These are phyloP conservation scores for Lasiurus borealis DNA, from an alignment of 2,113 vertebrate genomes.

Conservation along the genomic window DNA sequence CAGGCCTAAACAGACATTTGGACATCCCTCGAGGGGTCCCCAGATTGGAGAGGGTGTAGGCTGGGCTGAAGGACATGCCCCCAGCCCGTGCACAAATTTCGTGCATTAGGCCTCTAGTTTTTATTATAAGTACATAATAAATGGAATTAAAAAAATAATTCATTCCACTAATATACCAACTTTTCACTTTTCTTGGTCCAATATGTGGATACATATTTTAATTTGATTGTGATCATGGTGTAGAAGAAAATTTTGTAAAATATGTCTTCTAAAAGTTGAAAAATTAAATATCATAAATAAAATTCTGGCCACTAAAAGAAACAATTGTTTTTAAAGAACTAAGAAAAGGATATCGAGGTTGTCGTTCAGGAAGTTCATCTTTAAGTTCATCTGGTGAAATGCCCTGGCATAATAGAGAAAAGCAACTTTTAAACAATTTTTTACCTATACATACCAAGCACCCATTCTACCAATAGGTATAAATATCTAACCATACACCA, in stretches of 20 bases:
- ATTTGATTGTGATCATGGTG: not conserved
- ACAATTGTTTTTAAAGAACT: constrained; percentile 44
- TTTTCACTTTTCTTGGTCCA: constrained; percentile 9
- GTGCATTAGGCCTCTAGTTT: not conserved
- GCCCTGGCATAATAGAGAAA: constrained; percentile 79
- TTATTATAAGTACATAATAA: constrained; percentile 6
- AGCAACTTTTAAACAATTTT: constrained; percentile 69
- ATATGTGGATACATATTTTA: not conserved
- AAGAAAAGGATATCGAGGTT: constrained; percentile 92
- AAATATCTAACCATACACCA: not conserved
- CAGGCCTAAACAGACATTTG: too few relatives aligned
- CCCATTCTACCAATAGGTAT: not conserved
- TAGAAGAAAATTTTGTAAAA: constrained; percentile 31
- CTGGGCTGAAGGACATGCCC: too few relatives aligned
- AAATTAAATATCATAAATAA: constrained; percentile 34
- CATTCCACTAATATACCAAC: not conserved
- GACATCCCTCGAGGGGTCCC: too few relatives aligned
- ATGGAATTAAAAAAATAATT: constrained; percentile 9
- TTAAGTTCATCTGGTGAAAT: constrained; percentile 91
- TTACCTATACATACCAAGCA: constrained; percentile 60
- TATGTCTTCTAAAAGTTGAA: constrained; percentile 10
- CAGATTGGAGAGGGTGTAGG: too few relatives aligned
- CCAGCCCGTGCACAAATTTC: too few relatives aligned
- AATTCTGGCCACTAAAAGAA: constrained; percentile 25
- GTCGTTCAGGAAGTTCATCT: constrained; percentile 90